Evolutionary conservation across 2,888 invertebrate genomes (phyloP), one percentile per base, ranked within the genome.

Genomic region (Venusia cambrica): DNA sequence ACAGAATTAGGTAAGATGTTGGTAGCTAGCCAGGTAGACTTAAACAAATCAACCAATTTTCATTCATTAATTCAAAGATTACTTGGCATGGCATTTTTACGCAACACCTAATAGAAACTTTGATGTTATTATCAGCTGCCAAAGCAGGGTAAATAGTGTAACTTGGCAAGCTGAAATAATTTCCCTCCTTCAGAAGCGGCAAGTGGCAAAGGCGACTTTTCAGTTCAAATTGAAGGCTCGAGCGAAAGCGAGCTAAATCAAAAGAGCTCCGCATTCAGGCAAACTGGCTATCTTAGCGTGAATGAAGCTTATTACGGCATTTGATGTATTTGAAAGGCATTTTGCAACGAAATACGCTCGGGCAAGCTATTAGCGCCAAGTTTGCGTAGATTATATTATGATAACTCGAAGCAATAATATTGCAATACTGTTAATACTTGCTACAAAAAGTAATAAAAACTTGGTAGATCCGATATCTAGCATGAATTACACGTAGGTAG

Each of bases 221-320:
- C 33, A 26, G 38, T 32, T 26, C 27, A 45, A 38, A 38, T 35
- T 14, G 30, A 27, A 35, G 24, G 35, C 38, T 29, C 12, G 31
- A 25, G 29, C 14, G 7, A 35, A 26, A 37, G 16, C 19, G 14
- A 36, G 30, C 27, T 44, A 27, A 42, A 45, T 45, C 41, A 46
- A 51, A 42, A 50, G 37, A 22, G 33, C 21, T n/a, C 26, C 37
- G 31, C 38, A 38, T 30, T 28, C 35, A 36, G 32, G 34, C 36
- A 45, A 50, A 51, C 48, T 48, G 26, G 48, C 48, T 38, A 41
- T 45, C 45, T 44, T 39, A 45, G 39, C 25, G 15, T 42, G 44
- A 45, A 51, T 48, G 45, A 45, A 41, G 50, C 38, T 39, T 44
- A 39, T 51, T 45, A 48, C 21, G 30, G 17, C 31, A 33, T 43